Evolutionary conservation across 64 coral and sea anemone genomes (phyloP).

Genomic region (Hydrozoanthus tunicans): DNA sequence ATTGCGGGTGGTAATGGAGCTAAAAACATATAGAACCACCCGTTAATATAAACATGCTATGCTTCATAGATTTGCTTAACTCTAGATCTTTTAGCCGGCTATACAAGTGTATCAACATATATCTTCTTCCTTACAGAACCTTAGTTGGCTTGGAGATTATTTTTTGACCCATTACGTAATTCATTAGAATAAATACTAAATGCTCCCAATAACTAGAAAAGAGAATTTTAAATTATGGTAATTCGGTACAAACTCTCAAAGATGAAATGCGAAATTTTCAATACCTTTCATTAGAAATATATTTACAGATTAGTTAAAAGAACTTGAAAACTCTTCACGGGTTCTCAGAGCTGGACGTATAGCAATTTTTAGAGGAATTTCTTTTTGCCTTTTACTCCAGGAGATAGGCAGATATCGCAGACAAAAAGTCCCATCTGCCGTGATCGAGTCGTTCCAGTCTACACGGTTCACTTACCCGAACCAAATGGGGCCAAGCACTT

Average conservation of each 20-base stretch:
- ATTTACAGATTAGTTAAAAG: too few species aligned
- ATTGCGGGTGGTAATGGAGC: background rate
- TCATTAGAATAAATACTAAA: too few species aligned
- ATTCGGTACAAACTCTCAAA: too few species aligned
- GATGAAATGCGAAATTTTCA: too few species aligned
- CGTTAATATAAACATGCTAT: background rate
- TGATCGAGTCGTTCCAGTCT: background rate
- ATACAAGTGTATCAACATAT: background rate
- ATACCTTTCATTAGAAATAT: too few species aligned
- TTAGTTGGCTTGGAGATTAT: too few species aligned
- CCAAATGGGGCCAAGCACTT: background rate
- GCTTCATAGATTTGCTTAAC: constrained; percentile 1
- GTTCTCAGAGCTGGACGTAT: background rate
- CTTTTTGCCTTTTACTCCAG: background rate
- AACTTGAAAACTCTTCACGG: background rate
- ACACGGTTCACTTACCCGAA: constrained; percentile 1
- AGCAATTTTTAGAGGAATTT: background rate
- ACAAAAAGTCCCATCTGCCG: background rate
- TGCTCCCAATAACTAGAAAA: too few species aligned
- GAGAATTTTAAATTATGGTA: too few species aligned
- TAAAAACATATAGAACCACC: background rate
- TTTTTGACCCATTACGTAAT: too few species aligned
- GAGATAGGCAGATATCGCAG: background rate
- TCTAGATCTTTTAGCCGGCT: background rate
- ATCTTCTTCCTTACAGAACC: too few species aligned